Evolutionary conservation across 2,888 invertebrate species (phyloP).

Genomic region (Dicranocentrus wangi): DNA sequence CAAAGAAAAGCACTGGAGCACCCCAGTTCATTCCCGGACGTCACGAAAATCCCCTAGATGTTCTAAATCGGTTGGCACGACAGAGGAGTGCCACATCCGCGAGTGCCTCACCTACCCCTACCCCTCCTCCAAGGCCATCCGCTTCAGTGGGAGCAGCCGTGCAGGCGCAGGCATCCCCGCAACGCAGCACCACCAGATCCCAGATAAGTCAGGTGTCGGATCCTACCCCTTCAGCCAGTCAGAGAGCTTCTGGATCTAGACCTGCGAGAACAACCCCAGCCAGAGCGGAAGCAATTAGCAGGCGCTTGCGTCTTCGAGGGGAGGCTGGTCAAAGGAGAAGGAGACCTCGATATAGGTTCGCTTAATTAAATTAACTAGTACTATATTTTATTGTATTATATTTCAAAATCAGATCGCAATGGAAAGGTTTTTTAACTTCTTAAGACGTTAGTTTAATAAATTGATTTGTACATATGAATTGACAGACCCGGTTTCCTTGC

Average conservation of each 20-base stretch:
- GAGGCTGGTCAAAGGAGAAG: not conserved
- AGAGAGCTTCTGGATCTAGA: no score
- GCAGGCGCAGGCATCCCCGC: not conserved
- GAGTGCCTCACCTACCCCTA: no score
- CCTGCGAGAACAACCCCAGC: not conserved
- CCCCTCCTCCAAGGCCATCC: not conserved
- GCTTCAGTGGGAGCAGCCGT: not conserved
- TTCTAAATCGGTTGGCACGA: not conserved
- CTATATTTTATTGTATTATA: not conserved
- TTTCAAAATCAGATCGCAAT: not conserved
- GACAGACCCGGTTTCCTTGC: constrained; percentile 82
- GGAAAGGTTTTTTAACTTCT: not conserved
- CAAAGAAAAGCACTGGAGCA: constrained; percentile 31
- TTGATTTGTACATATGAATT: no score
- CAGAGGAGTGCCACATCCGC: no score
- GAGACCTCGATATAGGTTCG: constrained; percentile 20
- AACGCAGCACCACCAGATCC: not conserved
- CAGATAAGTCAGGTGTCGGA: no score
- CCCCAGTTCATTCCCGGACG: constrained; percentile 28
- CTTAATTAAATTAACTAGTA: no score
- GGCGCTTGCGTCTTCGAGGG: not conserved
- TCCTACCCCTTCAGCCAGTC: no score
- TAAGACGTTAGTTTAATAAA: not conserved
- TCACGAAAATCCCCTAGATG: no score
- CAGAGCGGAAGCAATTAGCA: not conserved